These are phyloP conservation scores for Serranus cabrilla DNA, from an alignment of 2,797 vertebrate genomes.

Conservation along the genomic window DNA sequence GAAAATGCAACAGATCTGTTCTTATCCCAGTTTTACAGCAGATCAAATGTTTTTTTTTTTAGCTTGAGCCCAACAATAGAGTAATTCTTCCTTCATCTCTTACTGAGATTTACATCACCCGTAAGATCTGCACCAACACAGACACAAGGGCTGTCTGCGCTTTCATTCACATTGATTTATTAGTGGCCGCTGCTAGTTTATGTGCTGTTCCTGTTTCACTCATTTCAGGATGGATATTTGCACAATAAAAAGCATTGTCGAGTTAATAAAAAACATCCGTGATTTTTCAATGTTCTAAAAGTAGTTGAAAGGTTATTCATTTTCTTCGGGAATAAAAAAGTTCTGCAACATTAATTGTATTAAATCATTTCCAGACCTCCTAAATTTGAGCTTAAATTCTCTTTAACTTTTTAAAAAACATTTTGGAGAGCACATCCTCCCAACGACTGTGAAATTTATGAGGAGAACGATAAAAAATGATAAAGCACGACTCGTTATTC, in stretches of 20 bases:
- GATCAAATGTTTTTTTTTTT: slow-evolving; percentile 48
- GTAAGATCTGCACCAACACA: slow-evolving; percentile 45
- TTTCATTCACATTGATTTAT: slow-evolving; percentile 46
- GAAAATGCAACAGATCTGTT: slow-evolving; percentile 60
- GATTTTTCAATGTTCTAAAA: not conserved
- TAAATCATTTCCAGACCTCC: slow-evolving; percentile 1
- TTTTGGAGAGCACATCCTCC: not conserved
- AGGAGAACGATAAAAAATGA: not conserved
- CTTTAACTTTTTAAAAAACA: not conserved
- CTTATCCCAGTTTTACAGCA: slow-evolving; percentile 48
- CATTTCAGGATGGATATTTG: slow-evolving; percentile 13
- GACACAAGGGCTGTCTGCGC: slow-evolving; percentile 32
- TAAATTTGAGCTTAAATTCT: not conserved
- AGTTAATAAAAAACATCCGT: not conserved
- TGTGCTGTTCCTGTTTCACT: slow-evolving; percentile 10
- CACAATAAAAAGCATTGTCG: slow-evolving; percentile 7
- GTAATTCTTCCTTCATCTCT: slow-evolving; percentile 66
- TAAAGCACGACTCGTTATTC: not conserved
- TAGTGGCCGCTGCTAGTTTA: slow-evolving; percentile 10
- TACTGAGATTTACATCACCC: slow-evolving; percentile 75
- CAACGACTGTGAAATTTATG: not conserved
- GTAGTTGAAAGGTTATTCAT: not conserved
- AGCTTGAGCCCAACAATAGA: slow-evolving; percentile 56
- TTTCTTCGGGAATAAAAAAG: not conserved
- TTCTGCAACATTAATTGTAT: not conserved